Conservation (phyloP, 2,888 invertebrate species). For the Ichneumoninae sp. region DNA sequence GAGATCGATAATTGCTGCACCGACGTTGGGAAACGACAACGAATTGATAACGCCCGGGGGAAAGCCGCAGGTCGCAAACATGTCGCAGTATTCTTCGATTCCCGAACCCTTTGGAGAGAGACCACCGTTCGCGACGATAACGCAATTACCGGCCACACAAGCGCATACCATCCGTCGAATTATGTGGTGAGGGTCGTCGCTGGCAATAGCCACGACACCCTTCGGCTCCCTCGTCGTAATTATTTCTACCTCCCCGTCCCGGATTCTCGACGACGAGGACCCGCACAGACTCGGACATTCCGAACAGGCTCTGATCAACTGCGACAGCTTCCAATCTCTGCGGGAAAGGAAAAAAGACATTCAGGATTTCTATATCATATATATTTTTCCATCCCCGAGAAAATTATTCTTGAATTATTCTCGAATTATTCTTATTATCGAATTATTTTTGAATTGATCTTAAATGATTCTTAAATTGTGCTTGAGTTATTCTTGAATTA, state of each 20-base stretch:
- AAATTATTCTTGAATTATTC: neutral
- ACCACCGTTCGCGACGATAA: conserved; percentile 59
- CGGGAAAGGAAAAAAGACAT: neutral
- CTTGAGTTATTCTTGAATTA: neutral
- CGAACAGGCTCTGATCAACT: conserved; percentile 55
- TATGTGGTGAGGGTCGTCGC: conserved; percentile 47
- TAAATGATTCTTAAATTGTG: neutral
- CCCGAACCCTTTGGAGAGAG: conserved; percentile 31
- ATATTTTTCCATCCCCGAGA: neutral
- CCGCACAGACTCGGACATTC: conserved; percentile 61
- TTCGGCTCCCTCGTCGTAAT: conserved; percentile 63
- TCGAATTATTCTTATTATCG: too few species aligned
- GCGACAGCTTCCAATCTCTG: conserved; percentile 51
- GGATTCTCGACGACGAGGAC: conserved; percentile 60
- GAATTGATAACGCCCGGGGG: conserved; percentile 67
- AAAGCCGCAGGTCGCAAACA: conserved; percentile 66
- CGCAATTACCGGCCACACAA: conserved; percentile 66
- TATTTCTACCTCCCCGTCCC: conserved; percentile 65
- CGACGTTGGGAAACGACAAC: conserved; percentile 59
- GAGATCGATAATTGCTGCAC: conserved; percentile 42
- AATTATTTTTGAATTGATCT: neutral
- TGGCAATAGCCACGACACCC: conserved; percentile 61
- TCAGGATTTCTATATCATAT: neutral
- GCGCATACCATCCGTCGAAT: conserved; percentile 63
- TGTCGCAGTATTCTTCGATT: conserved; percentile 65